Percentiles rank a stretch among this genome's conserved stretches.
Evolutionary conservation across 1,140 invertebrate species (phyloP).

Genomic region (Thalassaphorura encarpata): DNA sequence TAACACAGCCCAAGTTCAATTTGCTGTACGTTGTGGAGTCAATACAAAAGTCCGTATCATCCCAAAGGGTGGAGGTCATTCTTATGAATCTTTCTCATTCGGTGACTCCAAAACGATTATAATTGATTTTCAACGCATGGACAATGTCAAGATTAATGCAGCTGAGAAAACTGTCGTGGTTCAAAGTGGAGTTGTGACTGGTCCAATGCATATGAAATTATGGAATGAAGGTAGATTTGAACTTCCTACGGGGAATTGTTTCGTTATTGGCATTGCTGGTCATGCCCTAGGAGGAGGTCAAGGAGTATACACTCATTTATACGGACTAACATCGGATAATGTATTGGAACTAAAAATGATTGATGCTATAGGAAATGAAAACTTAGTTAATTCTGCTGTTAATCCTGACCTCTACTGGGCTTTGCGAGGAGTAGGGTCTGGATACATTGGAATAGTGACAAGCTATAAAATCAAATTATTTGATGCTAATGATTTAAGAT

Average conservation of each 20-base stretch:
- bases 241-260: not conserved
- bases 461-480: not conserved
- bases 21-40: not conserved
- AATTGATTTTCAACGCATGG: not conserved
- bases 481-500: too few species aligned
- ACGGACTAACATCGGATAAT: not conserved
- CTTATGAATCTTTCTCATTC: not conserved
- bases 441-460: constrained; percentile 1
- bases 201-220: not conserved
- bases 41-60: not conserved
- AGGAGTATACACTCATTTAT: not conserved
- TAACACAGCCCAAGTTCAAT: not conserved
- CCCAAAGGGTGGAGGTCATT: not conserved
- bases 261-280: not conserved
- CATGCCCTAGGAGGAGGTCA: not conserved
- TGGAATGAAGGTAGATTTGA: not conserved
- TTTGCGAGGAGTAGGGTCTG: not conserved
- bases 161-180: not conserved
- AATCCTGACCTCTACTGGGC: not conserved
- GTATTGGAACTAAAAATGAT: not conserved
- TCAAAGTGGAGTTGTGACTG: not conserved
- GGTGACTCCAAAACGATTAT: not conserved
- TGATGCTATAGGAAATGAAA: not conserved
- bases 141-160: not conserved
- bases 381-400: not conserved